Evolutionary conservation across 2,888 invertebrate species (phyloP).

Genomic region (Petrolisthes manimaculis): DNA sequence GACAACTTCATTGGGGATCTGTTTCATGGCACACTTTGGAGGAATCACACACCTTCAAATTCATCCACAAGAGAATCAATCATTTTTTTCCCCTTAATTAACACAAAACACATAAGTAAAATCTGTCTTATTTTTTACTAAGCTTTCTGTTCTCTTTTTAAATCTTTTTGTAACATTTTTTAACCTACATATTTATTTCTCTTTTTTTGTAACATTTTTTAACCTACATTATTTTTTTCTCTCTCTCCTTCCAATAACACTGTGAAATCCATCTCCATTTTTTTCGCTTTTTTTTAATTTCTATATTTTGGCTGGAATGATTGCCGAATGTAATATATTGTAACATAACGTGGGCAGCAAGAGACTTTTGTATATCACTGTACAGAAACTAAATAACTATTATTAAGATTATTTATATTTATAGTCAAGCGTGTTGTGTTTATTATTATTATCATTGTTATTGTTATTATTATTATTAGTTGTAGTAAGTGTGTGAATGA

Average conservation of each 20-base stretch:
- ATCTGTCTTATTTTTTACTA: background rate
- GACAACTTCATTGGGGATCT: too few relatives aligned
- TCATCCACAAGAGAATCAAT: too few relatives aligned
- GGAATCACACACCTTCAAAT: too few relatives aligned
- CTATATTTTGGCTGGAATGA: background rate
- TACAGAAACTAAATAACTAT: background rate
- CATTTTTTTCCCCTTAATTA: too few relatives aligned
- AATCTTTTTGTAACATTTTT: too few relatives aligned
- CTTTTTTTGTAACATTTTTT: background rate
- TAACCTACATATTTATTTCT: too few relatives aligned
- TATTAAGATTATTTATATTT: background rate
- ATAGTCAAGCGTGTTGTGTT: background rate
- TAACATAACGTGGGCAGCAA: constrained; percentile 13
- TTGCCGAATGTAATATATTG: constrained; percentile 8
- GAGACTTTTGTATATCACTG: constrained; percentile 14
- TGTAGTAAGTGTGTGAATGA: constrained; percentile 12
- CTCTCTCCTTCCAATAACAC: background rate
- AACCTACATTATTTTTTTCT: background rate
- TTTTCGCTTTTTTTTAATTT: background rate
- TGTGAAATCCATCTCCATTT: background rate
- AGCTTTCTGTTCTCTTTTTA: background rate
- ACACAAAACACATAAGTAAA: background rate
- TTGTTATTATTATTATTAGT: background rate
- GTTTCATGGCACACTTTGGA: too few relatives aligned
- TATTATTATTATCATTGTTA: background rate